These are phyloP conservation scores for Galerucella nymphaeae DNA, from an alignment of 2,888 invertebrate genomes.

Conservation along the genomic window DNA sequence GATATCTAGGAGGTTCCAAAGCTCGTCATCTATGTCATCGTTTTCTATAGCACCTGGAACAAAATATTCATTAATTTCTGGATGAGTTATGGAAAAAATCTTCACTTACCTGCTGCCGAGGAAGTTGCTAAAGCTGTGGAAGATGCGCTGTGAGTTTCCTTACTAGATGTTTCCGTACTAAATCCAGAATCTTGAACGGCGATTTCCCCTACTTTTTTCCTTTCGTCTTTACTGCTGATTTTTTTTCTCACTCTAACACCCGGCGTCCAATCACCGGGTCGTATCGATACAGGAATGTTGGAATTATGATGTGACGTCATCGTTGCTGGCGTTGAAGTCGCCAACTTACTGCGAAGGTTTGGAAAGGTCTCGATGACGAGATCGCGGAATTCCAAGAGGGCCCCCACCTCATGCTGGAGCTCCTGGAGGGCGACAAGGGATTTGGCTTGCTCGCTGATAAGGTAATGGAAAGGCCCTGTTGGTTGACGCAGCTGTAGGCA, in stretches of 20 bases:
- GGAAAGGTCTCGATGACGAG: constrained; percentile 95
- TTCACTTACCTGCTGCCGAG: constrained; percentile 54
- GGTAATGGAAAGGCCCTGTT: constrained; percentile 76
- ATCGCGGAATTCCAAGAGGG: constrained; percentile 90
- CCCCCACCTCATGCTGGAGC: constrained; percentile 93
- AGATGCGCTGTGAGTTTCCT: constrained; percentile 80
- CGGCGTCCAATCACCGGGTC: constrained; percentile 80
- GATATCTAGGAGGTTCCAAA: constrained; percentile 87
- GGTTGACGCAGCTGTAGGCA: constrained; percentile 79
- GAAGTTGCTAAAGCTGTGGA: constrained; percentile 70
- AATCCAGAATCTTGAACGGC: constrained; percentile 88
- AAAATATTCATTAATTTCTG: constrained; percentile 14
- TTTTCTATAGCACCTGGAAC: constrained; percentile 40
- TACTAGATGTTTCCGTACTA: constrained; percentile 88
- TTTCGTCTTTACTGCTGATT: constrained; percentile 58
- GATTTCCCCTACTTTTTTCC: constrained; percentile 67
- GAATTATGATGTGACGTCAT: constrained; percentile 66
- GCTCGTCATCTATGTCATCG: constrained; percentile 68
- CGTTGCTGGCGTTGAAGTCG: constrained; percentile 68
- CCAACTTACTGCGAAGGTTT: constrained; percentile 87
- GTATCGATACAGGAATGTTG: constrained; percentile 68
- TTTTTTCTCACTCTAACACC: constrained; percentile 77
- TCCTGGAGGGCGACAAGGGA: constrained; percentile 88
- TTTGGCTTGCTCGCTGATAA: constrained; percentile 90
- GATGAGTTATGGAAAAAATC: too few species aligned